Percentiles rank a stretch among this genome's conserved stretches.
These are phyloP conservation scores for Coptotermes formosanus DNA, from an alignment of 1,140 invertebrate genomes.

Conservation along the genomic window DNA sequence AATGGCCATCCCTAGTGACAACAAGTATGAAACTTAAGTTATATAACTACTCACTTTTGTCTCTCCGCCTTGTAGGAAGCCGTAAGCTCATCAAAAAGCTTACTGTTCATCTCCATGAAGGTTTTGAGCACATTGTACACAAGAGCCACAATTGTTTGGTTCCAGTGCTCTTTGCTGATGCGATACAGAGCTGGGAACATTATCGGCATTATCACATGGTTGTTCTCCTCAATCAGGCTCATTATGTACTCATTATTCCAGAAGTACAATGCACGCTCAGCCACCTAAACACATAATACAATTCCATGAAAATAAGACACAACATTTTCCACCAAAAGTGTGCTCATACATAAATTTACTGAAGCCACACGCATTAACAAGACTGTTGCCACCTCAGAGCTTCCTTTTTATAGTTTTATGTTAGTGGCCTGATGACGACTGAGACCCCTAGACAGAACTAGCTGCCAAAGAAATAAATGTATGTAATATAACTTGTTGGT, in stretches of 20 bases:
- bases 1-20: not conserved
- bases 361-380: no score
- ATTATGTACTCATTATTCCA: conserved; percentile 98
- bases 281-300: conserved; percentile 66
- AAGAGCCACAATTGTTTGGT: conserved; percentile 98
- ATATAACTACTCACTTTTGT: conserved; percentile 78
- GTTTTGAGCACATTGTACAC: conserved; percentile 99
- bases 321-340: no score
- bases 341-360: no score
- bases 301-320: not conserved
- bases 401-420: no score
- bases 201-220: conserved; percentile 87
- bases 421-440: no score
- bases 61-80: conserved; percentile 96
- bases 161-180: conserved; percentile 99
- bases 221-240: conserved; percentile 91
- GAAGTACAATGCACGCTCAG: conserved; percentile 92
- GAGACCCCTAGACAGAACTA: no score
- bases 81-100: conserved; percentile 97
- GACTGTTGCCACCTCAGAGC: no score
- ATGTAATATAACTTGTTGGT: no score
- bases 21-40: no score
- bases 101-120: conserved; percentile 99
- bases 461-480: no score
- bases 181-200: conserved; percentile 96